Evolutionary conservation across 2,888 invertebrate species (phyloP).

Genomic region (Troides aeacus): DNA sequence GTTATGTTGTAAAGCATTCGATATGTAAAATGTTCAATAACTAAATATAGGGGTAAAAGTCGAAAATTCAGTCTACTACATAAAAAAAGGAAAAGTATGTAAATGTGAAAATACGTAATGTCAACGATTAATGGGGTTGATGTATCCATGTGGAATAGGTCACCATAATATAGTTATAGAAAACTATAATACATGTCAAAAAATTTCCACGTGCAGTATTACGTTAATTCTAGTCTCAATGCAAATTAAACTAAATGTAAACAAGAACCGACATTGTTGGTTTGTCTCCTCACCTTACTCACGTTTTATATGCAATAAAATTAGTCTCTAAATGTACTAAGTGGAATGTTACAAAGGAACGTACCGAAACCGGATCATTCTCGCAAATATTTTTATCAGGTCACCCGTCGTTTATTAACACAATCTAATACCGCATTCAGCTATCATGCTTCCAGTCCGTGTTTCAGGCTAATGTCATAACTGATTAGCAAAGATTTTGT

Average conservation of each 20-base stretch:
- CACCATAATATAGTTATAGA: no score
- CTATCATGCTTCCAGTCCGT: slow-evolving; percentile 7
- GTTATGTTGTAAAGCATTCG: no score
- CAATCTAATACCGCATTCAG: slow-evolving; percentile 5
- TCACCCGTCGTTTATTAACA: slow-evolving; percentile 4
- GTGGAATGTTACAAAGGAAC: slow-evolving; percentile 7
- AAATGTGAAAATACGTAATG: no score
- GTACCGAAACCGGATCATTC: slow-evolving; percentile 20
- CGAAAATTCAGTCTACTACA: no score
- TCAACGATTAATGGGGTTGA: no score
- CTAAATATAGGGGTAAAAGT: no score
- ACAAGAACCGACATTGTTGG: not conserved
- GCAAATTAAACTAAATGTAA: not conserved
- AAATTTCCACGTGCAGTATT: not conserved
- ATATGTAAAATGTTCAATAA: no score
- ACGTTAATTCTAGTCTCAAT: not conserved
- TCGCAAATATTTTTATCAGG: slow-evolving; percentile 18
- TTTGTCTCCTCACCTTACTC: not conserved
- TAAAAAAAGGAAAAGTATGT: no score
- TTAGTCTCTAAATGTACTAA: slow-evolving; percentile 7
- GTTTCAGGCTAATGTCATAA: not conserved
- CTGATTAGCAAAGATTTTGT: slow-evolving; percentile 4
- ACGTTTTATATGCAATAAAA: slow-evolving; percentile 6
- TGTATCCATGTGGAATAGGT: no score
- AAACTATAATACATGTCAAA: no score